Evolutionary conservation across 2,888 invertebrate genomes (phyloP).

Genomic region (Drosophila kambysellisi): DNA sequence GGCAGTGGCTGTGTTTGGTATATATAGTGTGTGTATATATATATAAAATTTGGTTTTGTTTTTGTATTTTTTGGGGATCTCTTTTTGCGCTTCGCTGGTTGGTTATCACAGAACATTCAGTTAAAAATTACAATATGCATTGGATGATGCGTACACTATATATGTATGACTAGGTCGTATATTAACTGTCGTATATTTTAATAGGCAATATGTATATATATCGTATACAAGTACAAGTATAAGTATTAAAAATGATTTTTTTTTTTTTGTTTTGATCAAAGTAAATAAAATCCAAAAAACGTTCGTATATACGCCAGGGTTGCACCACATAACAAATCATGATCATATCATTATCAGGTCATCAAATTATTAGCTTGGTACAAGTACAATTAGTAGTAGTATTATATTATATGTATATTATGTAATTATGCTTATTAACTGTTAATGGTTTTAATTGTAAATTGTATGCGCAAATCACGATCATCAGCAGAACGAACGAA

Average conservation of each 20-base stretch:
- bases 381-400: constrained; percentile 45
- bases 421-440: constrained; percentile 53
- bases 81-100: constrained; percentile 60
- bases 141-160: constrained; percentile 79
- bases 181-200: constrained; percentile 54
- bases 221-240: constrained; percentile 63
- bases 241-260: constrained; percentile 59
- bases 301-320: constrained; percentile 74
- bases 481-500: constrained; percentile 81
- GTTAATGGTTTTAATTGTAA: constrained; percentile 27
- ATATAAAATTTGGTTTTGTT: constrained; percentile 10
- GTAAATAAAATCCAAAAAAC: constrained; percentile 73
- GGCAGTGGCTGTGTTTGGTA: constrained; percentile 5
- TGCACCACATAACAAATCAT: constrained; percentile 80
- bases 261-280: constrained; percentile 39
- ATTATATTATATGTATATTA: constrained; percentile 45
- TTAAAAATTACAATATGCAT: constrained; percentile 79
- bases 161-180: constrained; percentile 60
- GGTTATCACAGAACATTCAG: constrained; percentile 77
- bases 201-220: constrained; percentile 55
- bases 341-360: constrained; percentile 59
- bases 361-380: constrained; percentile 62
- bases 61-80: constrained; percentile 52
- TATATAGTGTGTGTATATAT: constrained; percentile 10
- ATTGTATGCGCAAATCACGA: constrained; percentile 77